These are phyloP conservation scores for Setophaga kirtlandii DNA, from an alignment of 2,113 vertebrate species.

Conservation along the genomic window DNA sequence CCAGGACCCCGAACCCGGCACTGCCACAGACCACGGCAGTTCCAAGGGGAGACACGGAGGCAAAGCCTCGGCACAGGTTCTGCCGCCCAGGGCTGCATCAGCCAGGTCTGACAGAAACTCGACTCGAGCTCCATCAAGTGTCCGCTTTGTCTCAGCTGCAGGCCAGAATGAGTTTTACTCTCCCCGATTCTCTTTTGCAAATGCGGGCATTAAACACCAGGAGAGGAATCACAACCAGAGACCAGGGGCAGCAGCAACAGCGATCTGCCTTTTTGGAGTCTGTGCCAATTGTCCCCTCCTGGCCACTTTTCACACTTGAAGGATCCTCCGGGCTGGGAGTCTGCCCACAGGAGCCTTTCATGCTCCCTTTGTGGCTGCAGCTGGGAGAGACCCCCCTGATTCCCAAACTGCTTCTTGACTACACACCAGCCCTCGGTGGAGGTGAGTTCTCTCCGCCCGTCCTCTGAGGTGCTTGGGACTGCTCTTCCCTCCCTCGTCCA, in stretches of 20 bases:
- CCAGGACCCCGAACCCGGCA: fast-evolving
- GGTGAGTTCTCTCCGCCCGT: fast-evolving
- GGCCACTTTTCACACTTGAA: background rate
- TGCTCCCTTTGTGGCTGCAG: background rate
- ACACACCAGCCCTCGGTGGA: background rate
- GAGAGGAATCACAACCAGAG: background rate
- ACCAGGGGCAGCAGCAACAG: background rate
- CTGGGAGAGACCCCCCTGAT: background rate
- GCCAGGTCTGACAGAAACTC: background rate
- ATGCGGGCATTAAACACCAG: background rate
- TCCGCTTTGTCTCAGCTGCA: background rate
- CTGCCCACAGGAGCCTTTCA: background rate
- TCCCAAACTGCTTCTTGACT: background rate
- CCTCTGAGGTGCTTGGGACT: background rate
- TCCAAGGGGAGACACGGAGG: fast-evolving
- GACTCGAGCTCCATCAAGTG: conserved; percentile 43
- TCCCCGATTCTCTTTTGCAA: background rate
- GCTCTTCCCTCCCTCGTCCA: background rate
- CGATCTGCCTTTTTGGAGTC: fast-evolving
- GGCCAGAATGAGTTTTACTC: background rate
- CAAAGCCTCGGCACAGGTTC: background rate
- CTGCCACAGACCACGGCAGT: background rate
- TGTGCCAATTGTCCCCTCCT: background rate
- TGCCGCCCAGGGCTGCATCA: background rate
- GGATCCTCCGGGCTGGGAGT: fast-evolving